Percentiles rank a stretch among this genome's conserved stretches.
phyloP scores from a whole-genome alignment of 2,888 invertebrate species.

The Tetramorium bicarinatum region DNA sequence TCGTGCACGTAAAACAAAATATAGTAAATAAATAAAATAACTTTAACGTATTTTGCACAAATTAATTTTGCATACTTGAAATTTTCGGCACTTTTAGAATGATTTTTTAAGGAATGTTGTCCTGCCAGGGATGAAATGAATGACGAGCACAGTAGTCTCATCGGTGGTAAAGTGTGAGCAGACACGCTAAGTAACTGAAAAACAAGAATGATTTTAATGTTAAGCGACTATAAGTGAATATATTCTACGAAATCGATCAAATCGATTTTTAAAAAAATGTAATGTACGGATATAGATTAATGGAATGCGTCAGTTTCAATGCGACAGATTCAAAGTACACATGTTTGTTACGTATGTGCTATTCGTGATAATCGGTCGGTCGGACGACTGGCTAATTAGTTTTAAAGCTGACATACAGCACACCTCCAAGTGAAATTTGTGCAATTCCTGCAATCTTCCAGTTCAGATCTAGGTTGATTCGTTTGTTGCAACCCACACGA shows the following conservation, averaged over 20 bases:
- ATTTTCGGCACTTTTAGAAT: constrained; percentile 67
- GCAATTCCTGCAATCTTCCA: constrained; percentile 81
- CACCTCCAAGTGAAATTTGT: constrained; percentile 76
- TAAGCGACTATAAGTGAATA: background rate
- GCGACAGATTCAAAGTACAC: constrained; percentile 14
- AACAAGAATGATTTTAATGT: constrained; percentile 43
- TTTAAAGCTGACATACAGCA: constrained; percentile 69
- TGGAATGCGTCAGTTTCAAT: background rate
- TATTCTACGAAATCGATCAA: background rate
- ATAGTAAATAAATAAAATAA: background rate
- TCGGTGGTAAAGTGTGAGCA: constrained; percentile 85
- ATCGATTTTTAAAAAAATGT: background rate
- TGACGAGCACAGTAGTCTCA: constrained; percentile 84
- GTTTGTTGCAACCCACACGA: constrained; percentile 73
- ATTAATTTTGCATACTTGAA: constrained; percentile 63
- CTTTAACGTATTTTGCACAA: background rate
- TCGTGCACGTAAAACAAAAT: background rate
- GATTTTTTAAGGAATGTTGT: constrained; percentile 66
- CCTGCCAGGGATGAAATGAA: constrained; percentile 82
- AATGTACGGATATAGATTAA: background rate
- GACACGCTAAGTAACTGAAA: constrained; percentile 82
- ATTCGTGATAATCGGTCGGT: constrained; percentile 52
- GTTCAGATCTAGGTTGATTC: constrained; percentile 81
- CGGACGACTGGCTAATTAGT: constrained; percentile 66
- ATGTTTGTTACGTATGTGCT: constrained; percentile 44